Percentiles rank a stretch among this genome's conserved stretches.
phyloP scores from a whole-genome alignment of 2,113 vertebrate genomes.

The Mesitornis unicolor region DNA sequence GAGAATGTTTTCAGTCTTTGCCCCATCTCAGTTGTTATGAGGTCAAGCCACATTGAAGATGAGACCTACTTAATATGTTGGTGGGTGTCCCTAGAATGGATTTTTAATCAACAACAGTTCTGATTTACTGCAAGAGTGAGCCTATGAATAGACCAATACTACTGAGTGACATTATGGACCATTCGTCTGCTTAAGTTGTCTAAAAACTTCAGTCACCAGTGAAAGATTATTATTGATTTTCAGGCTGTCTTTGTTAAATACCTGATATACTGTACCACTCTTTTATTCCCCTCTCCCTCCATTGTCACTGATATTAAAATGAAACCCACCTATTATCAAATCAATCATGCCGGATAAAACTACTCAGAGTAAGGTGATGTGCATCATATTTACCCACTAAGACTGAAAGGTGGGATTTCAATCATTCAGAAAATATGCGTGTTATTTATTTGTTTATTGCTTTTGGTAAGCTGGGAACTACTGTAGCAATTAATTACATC shows the following conservation, averaged over 20 bases:
- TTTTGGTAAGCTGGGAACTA: conserved; percentile 35
- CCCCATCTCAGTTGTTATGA: background rate
- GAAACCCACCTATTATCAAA: conserved; percentile 72
- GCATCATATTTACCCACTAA: conserved; percentile 45
- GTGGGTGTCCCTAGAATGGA: conserved; percentile 35
- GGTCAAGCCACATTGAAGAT: background rate
- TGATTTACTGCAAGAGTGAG: conserved; percentile 65
- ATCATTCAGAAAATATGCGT: background rate
- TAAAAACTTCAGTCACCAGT: conserved; percentile 68
- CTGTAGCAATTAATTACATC: conserved; percentile 27
- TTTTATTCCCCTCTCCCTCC: conserved; percentile 56
- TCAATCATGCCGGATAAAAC: conserved; percentile 61
- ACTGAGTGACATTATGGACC: conserved; percentile 59
- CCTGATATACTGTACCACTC: conserved; percentile 64
- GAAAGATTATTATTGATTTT: conserved; percentile 78
- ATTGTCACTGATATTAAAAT: conserved; percentile 70
- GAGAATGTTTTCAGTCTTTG: background rate
- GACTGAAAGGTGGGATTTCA: conserved; percentile 18
- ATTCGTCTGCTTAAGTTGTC: conserved; percentile 67
- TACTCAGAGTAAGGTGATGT: conserved; percentile 24
- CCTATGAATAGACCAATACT: conserved; percentile 58
- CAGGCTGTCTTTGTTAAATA: conserved; percentile 74
- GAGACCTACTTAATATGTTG: conserved; percentile 56
- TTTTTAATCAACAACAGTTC: conserved; percentile 74
- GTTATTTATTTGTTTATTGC: conserved; percentile 5